These are phyloP conservation scores for Cyanoramphus novaezelandiae DNA, from an alignment of 2,113 vertebrate species.

Conservation along the genomic window DNA sequence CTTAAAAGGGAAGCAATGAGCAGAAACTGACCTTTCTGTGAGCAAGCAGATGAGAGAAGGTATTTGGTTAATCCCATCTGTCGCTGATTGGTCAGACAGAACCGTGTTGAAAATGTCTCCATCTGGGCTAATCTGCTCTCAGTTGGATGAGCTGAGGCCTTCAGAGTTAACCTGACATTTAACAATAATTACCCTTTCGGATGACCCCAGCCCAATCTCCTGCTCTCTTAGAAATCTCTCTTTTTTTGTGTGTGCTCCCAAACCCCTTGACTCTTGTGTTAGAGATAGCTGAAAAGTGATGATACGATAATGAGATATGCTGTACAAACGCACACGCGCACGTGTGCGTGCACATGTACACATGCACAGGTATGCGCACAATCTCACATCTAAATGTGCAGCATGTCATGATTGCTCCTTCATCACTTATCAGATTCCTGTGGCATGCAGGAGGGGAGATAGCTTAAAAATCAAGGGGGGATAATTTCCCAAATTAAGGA, in stretches of 20 bases:
- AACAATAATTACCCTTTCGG: slow-evolving; percentile 93
- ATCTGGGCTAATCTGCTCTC: slow-evolving; percentile 91
- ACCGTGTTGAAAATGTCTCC: slow-evolving; percentile 90
- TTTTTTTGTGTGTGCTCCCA: slow-evolving; percentile 76
- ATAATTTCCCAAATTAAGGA: slow-evolving; percentile 58
- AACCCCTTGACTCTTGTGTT: slow-evolving; percentile 84
- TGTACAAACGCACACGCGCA: slow-evolving; percentile 3
- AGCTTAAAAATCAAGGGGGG: not conserved
- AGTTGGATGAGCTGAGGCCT: slow-evolving; percentile 88
- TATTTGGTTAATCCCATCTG: slow-evolving; percentile 90
- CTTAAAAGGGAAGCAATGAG: slow-evolving; percentile 88
- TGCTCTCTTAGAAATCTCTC: slow-evolving; percentile 86
- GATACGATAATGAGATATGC: slow-evolving; percentile 59
- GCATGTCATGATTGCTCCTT: not conserved
- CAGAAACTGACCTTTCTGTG: slow-evolving; percentile 90
- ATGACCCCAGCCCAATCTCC: slow-evolving; percentile 83
- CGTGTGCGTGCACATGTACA: not conserved
- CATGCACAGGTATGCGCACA: not conserved
- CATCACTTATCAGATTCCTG: not conserved
- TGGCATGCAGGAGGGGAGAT: not conserved
- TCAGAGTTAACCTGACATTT: slow-evolving; percentile 94
- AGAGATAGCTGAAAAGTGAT: slow-evolving; percentile 74
- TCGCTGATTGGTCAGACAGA: slow-evolving; percentile 84
- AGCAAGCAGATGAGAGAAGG: slow-evolving; percentile 90
- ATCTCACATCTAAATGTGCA: not conserved